These are phyloP conservation scores for Phania funesta DNA, from an alignment of 2,888 invertebrate genomes.

Conservation along the genomic window DNA sequence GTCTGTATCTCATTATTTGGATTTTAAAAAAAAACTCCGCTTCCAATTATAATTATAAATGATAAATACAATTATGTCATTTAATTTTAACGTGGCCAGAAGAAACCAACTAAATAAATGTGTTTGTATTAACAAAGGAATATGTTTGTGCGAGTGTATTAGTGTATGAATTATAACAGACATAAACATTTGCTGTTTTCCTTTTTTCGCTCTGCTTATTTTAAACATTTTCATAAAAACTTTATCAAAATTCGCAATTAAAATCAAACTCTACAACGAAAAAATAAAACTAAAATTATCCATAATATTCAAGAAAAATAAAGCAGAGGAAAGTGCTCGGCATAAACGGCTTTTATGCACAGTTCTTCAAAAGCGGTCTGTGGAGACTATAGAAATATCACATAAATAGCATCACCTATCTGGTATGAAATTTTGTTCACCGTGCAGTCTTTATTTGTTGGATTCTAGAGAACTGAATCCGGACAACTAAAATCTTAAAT, in stretches of 20 bases:
- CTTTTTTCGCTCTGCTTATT: too few relatives aligned
- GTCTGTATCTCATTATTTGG: neutral
- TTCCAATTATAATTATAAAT: constrained; percentile 47
- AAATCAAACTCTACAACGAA: too few relatives aligned
- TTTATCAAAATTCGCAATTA: too few relatives aligned
- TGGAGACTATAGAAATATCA: too few relatives aligned
- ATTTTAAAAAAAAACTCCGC: constrained; percentile 1
- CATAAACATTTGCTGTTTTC: neutral
- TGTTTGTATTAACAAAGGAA: neutral
- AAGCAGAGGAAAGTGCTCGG: neutral
- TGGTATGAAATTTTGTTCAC: too few relatives aligned
- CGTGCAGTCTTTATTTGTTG: too few relatives aligned
- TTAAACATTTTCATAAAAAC: too few relatives aligned
- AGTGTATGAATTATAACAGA: neutral
- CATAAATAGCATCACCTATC: too few relatives aligned
- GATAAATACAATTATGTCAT: constrained; percentile 43
- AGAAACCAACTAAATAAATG: neutral
- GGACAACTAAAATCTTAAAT: too few relatives aligned
- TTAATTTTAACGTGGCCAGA: constrained; percentile 21
- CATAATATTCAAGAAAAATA: neutral
- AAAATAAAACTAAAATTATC: too few relatives aligned
- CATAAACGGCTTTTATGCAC: neutral
- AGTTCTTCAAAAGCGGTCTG: neutral
- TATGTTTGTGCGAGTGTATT: neutral
- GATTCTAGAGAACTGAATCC: too few relatives aligned